Evolutionary conservation across 2,113 vertebrate genomes (phyloP).

Genomic region (Nematolebias whitei): DNA sequence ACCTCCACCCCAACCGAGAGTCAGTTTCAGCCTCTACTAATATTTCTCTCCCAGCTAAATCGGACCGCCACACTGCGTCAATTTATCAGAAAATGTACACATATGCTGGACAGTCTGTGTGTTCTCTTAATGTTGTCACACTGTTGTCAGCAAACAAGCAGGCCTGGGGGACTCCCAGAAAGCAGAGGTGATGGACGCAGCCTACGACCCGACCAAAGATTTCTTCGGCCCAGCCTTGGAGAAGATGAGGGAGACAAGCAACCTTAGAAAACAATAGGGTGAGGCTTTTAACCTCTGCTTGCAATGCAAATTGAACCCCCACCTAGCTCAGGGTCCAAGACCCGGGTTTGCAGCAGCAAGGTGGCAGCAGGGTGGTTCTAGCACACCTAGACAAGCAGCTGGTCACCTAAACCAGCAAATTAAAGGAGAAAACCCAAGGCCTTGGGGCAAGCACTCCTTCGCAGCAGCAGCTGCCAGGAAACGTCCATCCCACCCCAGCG

Average conservation of each 20-base stretch:
- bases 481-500: neutral
- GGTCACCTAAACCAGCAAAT: neutral
- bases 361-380: neutral
- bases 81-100: conserved; percentile 4
- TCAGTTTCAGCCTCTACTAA: neutral
- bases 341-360: neutral
- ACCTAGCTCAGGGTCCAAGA: neutral
- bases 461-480: neutral
- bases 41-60: neutral
- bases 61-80: neutral
- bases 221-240: neutral
- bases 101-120: neutral
- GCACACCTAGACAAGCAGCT: neutral
- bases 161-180: neutral
- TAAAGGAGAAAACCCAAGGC: neutral
- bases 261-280: neutral
- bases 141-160: too few relatives aligned
- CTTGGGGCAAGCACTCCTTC: neutral
- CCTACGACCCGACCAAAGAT: neutral
- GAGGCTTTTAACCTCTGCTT: conserved; percentile 1
- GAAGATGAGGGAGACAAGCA: neutral
- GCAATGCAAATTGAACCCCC: neutral
- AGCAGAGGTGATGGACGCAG: neutral
- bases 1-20: neutral
- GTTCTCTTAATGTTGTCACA: neutral